phyloP scores from a whole-genome alignment of 1,140 invertebrate species.

The Tetragnatha versicolor region DNA sequence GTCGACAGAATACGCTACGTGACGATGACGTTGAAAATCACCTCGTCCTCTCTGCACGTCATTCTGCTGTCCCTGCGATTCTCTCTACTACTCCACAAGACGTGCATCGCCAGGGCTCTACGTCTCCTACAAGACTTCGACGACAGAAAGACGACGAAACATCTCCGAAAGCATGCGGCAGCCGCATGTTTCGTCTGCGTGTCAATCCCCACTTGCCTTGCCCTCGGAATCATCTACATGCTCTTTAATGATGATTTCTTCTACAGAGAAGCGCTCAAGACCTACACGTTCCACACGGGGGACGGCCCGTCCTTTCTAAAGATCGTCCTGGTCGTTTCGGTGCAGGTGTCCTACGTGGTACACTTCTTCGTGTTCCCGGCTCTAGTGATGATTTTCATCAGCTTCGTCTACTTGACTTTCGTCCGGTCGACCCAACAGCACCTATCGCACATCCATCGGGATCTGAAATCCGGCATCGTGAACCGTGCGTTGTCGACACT shows the following conservation, averaged over 20 bases:
- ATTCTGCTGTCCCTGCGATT: not conserved
- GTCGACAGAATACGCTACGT: too few species aligned
- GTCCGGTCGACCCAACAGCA: not conserved
- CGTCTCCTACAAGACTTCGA: not conserved
- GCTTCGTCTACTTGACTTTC: slow-evolving; percentile 7
- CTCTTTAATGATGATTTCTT: not conserved
- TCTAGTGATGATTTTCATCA: slow-evolving; percentile 2
- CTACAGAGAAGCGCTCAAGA: not conserved
- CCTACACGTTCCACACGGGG: not conserved
- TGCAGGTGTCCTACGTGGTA: not conserved
- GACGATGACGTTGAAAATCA: not conserved
- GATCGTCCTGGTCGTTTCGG: not conserved
- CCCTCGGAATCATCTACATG: not conserved
- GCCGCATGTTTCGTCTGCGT: not conserved
- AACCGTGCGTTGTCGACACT: not conserved
- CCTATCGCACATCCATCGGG: not conserved
- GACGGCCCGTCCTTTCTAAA: too few species aligned
- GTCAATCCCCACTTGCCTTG: not conserved
- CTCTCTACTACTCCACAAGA: not conserved
- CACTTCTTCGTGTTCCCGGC: slow-evolving; percentile 16
- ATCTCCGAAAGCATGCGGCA: not conserved
- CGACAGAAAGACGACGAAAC: not conserved
- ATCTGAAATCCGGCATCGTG: not conserved
- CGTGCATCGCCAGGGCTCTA: not conserved
- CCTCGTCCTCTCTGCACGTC: not conserved